Base-by-base conservation (phyloP, 2,888 invertebrate species). In the Standfussiana lucernea region DNA sequence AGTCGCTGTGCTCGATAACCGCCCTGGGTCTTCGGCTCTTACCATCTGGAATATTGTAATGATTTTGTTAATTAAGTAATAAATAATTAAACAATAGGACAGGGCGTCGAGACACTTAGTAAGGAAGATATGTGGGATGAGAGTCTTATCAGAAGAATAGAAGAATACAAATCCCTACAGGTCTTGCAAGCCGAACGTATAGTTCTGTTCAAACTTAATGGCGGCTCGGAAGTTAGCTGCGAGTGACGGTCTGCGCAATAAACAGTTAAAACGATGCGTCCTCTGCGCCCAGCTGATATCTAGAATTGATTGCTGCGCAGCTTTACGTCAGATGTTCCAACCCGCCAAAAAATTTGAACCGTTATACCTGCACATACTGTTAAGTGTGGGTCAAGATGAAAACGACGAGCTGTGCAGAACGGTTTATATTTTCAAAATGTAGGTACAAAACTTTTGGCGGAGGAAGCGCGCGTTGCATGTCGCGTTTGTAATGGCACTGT, bases 11-110 rank as follows among this genome's bases (percentile, higher is more conserved):
- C 98, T 98, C 0, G 98, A 97, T 56, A 99, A 94, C 65, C 98
- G 98, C 2, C 98, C 99, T 40, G 98, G 98, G 91, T 99, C 99
- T 93, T 98, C 98, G 0, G 99, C 99, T 95, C 97, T 98, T 71
- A 99, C 97, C 91, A 98, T 97, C 98, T 98, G 91, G 93, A 94
- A 77, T 0, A 35, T 21, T 7, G 32, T n/a, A 21, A 61, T 3
- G 24, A 0, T 4, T 24, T 40, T 62, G 56, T 28, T 56, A 56
- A 47, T 47, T 47, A 21, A 24, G 1, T 50, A 24, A 50, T 50
- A 10, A 24, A 47, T 47, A 21, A 47, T 21, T 7, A 1, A 10
- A 50, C 24, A 50, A 11, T 2, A 47, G 1, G 24, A 24, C 24
- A 24, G 1, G n/a, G 13, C n/a, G 1, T n/a, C n/a, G n/a, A 53